Conservation (phyloP, 2,888 invertebrate genomes). For the Trichopria drosophilae region DNA sequence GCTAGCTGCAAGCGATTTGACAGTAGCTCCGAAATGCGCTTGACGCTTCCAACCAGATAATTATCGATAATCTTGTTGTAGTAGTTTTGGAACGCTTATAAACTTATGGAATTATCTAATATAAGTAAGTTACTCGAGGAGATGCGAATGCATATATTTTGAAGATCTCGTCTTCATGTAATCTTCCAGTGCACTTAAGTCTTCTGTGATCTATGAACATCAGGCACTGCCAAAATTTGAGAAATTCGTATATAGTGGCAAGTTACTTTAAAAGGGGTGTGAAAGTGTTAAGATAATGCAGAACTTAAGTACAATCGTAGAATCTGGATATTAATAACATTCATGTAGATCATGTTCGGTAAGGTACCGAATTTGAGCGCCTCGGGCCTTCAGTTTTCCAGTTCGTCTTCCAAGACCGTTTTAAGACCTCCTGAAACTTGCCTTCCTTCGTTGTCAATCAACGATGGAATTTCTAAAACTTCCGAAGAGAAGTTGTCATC, state of each 20-base stretch:
- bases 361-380: slow-evolving; percentile 49
- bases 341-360: slow-evolving; percentile 46
- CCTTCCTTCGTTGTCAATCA: slow-evolving; percentile 47
- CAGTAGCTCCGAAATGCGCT: too few species aligned
- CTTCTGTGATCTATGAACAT: slow-evolving; percentile 4
- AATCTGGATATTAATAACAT: slow-evolving; percentile 13
- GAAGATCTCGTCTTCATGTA: slow-evolving; percentile 1
- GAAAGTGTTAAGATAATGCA: slow-evolving; percentile 10
- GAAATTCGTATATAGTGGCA: neutral
- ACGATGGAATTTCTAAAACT: slow-evolving; percentile 36
- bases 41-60: too few species aligned
- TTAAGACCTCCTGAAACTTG: slow-evolving; percentile 38
- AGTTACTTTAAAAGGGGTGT: neutral
- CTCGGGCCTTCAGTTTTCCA: slow-evolving; percentile 49
- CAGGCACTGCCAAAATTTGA: slow-evolving; percentile 20
- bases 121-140: too few species aligned
- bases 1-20: neutral
- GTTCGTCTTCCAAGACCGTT: slow-evolving; percentile 5
- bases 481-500: slow-evolving; percentile 41
- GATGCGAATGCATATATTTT: too few species aligned
- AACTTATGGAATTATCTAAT: too few species aligned
- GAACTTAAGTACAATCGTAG: slow-evolving; percentile 3
- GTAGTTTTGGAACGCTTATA: too few species aligned
- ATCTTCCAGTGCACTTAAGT: slow-evolving; percentile 13
- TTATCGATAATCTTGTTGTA: too few species aligned